Evolutionary conservation across 2,797 vertebrate genomes (phyloP), one percentile per base, ranked within the genome.

Genomic region (Varecia variegata): DNA sequence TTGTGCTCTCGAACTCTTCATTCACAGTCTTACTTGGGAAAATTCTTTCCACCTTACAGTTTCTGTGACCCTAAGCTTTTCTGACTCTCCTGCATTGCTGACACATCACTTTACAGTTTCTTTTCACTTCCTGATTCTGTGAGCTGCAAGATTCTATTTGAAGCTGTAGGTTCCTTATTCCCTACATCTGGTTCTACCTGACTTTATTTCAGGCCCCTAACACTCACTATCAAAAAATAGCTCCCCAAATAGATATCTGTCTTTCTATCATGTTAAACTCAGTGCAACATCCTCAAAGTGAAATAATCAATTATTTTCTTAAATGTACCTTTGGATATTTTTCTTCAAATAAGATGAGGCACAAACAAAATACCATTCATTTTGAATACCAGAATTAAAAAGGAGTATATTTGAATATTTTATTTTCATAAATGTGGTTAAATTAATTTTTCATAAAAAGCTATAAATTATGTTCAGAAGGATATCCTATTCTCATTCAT

Each of bases 361-460:
- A 58, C 50, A 79, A 32, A 62, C 4, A 50, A 90, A 58, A 45
- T 5, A 85, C 21, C 15, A 58, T 45, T 82, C 80, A 80, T 47
- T 60, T 40, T 70, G 35, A 82, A 15, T 30, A 52, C 12, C 74
- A 71, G 90, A 83, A 43, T 43, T 27, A 62, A 87, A 94, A 92
- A 40, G 20, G 21, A 91, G 20, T 12, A 58, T 23, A 43, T 73
- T 86, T 85, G 43, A 89, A 82, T 86, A 89, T 67, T 86, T 89
- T 50, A 23, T 93, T 73, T 92, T 89, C 35, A 87, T 85, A 79
- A 82, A 68, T 83, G 38, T 71, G 43, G 7, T 35, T 88, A 89
- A 70, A 40, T 93, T 12, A 74, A 76, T 43, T 94, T 95, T 86
- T 79, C 62, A 89, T 93, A 73, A 67, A 92, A 95, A 86, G 23